A percentile compares a stretch with the other conserved stretches of the same genome.
phyloP scores from a whole-genome alignment of 2,888 invertebrate genomes.

The Phania funesta region DNA sequence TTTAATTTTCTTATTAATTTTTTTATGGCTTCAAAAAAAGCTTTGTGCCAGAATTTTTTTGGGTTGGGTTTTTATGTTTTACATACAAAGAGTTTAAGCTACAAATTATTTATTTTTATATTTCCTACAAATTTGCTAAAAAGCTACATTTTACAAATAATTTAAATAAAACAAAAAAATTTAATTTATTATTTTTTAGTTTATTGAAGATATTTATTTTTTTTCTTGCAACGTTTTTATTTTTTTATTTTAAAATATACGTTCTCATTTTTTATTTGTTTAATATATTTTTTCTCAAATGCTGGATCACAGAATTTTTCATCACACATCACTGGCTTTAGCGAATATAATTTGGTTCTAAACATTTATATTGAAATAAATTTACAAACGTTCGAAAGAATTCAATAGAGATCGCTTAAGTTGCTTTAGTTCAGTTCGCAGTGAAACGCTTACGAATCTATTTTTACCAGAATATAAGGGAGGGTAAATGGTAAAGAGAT shows the following conservation, averaged over 20 bases:
- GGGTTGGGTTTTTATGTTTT: slow-evolving; percentile 29
- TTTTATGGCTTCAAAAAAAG: slow-evolving; percentile 58
- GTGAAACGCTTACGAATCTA: too few species aligned
- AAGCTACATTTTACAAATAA: slow-evolving; percentile 44
- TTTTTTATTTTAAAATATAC: slow-evolving; percentile 29
- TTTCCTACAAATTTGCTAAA: slow-evolving; percentile 61
- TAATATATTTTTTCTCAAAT: slow-evolving; percentile 70
- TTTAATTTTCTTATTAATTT: slow-evolving; percentile 29
- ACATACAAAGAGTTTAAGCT: slow-evolving; percentile 59
- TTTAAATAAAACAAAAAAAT: not conserved
- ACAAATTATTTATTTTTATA: slow-evolving; percentile 37
- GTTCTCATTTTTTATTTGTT: slow-evolving; percentile 54
- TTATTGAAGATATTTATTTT: slow-evolving; percentile 24
- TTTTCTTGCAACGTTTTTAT: slow-evolving; percentile 4
- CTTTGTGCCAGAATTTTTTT: slow-evolving; percentile 58
- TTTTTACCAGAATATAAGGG: too few species aligned
- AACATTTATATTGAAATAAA: slow-evolving; percentile 8
- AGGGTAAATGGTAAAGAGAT: too few species aligned
- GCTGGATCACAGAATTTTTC: slow-evolving; percentile 80
- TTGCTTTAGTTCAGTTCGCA: too few species aligned
- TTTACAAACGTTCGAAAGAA: not conserved
- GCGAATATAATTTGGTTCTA: slow-evolving; percentile 38
- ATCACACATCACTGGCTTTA: slow-evolving; percentile 76
- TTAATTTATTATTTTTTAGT: slow-evolving; percentile 46
- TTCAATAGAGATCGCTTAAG: not conserved